Base-by-base conservation (phyloP, 2,113 vertebrate species). In the Microtus montanus region DNA sequence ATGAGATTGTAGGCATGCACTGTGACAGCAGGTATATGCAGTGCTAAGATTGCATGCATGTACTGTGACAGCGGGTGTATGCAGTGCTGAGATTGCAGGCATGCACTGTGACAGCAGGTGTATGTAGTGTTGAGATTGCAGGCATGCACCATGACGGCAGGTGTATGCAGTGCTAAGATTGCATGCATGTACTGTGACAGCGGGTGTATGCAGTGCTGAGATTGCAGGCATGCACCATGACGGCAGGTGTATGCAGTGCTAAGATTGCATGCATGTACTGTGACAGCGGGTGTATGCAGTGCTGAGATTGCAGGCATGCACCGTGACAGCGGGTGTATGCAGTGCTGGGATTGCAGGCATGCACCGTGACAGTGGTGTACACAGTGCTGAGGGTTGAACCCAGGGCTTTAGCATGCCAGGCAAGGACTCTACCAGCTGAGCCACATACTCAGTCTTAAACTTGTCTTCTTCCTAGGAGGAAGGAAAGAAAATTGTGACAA, bases 401-500 rank as follows among this genome's bases (percentile, higher is more conserved):
- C 26, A 24, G 20, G 41, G 30, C 64, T 70, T 52, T 44, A 7
- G 2, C 3, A 2, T 70, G 30, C 17, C 17, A 49, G 84, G 41
- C 19, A 35, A n/a, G 33, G 11, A 26, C 44, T 70, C 20, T 54
- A 28, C 17, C 41, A 52, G 24, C 20, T 15, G 28, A 52, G 47
- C 85, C 85, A 26, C 10, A 17, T 70, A 49, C 20, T 49, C 44
- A 87, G 66, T 5, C 49, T 44, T 83, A 22, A 93, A 22, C 20
- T 83, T 85, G 3, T 95, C 5, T 61, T 93, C 7, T 63, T 63
- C 22, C 24, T 82, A 30, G 64, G 41, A 74, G 73, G 68, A 94
- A 93, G 38, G 64, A 92, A 93, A 79, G 58, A 95, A 13, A 85
- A 83, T 22, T 80, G 12, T 68, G 74, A 93, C 24, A 54, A 66